phyloP scores from a whole-genome alignment of 2,888 invertebrate species.

The Hydraecia micacea region DNA sequence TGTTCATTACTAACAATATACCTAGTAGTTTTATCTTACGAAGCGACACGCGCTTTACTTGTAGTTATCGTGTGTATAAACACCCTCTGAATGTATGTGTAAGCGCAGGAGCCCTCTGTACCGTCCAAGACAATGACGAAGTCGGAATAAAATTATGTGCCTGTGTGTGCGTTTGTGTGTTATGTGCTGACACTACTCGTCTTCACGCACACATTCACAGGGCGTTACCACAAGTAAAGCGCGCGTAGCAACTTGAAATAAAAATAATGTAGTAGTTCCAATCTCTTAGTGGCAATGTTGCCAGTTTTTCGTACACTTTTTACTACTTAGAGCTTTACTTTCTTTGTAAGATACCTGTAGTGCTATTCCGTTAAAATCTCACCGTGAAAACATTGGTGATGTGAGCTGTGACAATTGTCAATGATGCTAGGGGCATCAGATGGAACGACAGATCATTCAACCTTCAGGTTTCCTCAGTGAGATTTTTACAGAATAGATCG shows the following conservation, averaged over 20 bases:
- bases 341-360: not conserved
- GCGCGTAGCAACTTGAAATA: not conserved
- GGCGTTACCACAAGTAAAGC: not conserved
- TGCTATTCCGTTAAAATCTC: not conserved
- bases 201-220: not conserved
- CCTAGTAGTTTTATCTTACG: not conserved
- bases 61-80: not conserved
- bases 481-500: not conserved
- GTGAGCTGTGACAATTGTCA: not conserved
- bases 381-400: not conserved
- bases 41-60: not conserved
- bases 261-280: not conserved
- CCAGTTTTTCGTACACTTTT: too few species aligned
- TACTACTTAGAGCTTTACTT: not conserved
- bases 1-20: not conserved
- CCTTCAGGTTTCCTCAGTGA: not conserved
- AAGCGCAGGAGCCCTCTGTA: not conserved
- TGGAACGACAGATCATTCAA: not conserved
- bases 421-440: not conserved
- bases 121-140: not conserved
- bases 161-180: not conserved
- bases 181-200: not conserved
- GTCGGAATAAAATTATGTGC: not conserved
- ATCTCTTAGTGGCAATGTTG: not conserved
- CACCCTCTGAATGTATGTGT: not conserved